Conservation (phyloP, 1,140 invertebrate species). For the Latrodectus geometricus region DNA sequence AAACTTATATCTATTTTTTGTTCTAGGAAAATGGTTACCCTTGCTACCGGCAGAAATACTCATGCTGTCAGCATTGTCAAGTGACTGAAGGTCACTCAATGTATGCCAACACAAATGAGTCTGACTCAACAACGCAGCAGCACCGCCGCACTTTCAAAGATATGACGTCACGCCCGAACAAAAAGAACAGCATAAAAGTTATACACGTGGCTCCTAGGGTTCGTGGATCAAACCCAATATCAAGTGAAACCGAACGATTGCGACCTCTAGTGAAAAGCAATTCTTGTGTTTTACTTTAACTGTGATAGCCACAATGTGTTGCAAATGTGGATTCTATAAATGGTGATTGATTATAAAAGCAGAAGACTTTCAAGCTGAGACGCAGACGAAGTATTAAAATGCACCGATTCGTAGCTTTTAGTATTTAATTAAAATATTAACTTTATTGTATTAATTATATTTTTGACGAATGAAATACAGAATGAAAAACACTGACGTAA, state of each 20-base stretch:
- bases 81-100: background rate
- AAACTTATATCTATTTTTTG: background rate
- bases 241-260: background rate
- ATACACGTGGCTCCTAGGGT: slow-evolving; percentile 46
- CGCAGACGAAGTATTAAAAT: no score
- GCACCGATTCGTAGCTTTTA: no score
- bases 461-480: no score
- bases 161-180: slow-evolving; percentile 1
- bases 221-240: background rate
- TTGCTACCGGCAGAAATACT: background rate
- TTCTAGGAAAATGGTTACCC: slow-evolving; percentile 36
- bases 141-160: slow-evolving; percentile 1
- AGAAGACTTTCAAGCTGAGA: no score
- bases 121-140: background rate
- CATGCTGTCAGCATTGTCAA: slow-evolving; percentile 4
- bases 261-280: slow-evolving; percentile 36
- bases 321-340: no score
- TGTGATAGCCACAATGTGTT: background rate
- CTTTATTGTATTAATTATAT: no score
- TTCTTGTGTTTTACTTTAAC: slow-evolving; percentile 26
- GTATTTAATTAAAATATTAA: no score
- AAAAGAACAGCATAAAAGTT: slow-evolving; percentile 28
- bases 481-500: no score
- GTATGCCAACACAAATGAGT: background rate
- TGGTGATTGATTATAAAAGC: no score